Evolutionary conservation across 2,113 vertebrate species (phyloP), one percentile per base, ranked within the genome.

Genomic region (Bagarius yarrelli): DNA sequence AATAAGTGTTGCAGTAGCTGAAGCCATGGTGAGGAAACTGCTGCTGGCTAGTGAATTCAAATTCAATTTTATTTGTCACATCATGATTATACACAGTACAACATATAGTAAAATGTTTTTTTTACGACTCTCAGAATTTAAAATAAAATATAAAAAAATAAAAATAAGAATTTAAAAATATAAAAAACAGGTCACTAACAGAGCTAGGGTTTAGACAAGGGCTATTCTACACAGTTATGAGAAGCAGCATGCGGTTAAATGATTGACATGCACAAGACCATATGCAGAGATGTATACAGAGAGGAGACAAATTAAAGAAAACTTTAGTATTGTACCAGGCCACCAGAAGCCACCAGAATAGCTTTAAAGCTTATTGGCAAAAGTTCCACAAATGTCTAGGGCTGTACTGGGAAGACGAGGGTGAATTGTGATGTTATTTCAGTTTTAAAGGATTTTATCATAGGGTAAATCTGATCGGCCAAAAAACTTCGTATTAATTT

Each of bases 1-100:
- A 90, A 90, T 89, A 86, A 86, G 69, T 64, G 44, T 83, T 78
- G 83, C 83, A 71, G 23, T 82, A 78, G 59, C 30, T 34, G 72
- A 79, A 70, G 47, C 53, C 44, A 52, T 61, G 78, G 79, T 8
- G 44, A 52, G 25, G 80, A 61, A 79, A 82, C 79, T 69, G 61
- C 67, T 84, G 71, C 80, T 84, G 77, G 80, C 53, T 27, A 72
- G n/a, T n/a, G n/a, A n/a, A n/a, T n/a, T n/a, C n/a, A n/a, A n/a
- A n/a, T n/a, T n/a, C n/a, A n/a, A n/a, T n/a, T n/a, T n/a, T n/a
- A n/a, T n/a, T n/a, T n/a, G n/a, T n/a, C n/a, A n/a, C n/a, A n/a
- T n/a, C n/a, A n/a, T n/a, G n/a, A n/a, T n/a, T n/a, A n/a, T n/a
- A n/a, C n/a, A n/a, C n/a, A n/a, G n/a, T n/a, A n/a, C n/a, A n/a